Evolutionary conservation across 30 jellyfish, hydroid and myxozoan genomes (phyloP).

Genomic region (Aurelia sp.): DNA sequence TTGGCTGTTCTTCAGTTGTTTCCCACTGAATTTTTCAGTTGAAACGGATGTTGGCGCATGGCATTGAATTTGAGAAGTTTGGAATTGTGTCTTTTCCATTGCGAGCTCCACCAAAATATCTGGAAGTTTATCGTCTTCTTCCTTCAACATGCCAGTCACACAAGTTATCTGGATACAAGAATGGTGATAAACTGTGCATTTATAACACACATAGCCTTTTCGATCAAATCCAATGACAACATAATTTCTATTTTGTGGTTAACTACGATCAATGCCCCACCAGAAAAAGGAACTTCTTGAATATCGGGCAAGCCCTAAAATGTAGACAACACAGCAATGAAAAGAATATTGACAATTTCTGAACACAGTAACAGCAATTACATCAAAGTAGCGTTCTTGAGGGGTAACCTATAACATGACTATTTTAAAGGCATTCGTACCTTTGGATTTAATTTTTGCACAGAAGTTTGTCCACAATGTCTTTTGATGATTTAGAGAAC

Average conservation of each 20-base stretch:
- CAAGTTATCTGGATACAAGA: slow-evolving; percentile 18
- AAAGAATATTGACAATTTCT: background rate
- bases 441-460: too few relatives aligned
- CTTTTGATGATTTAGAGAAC: too few relatives aligned
- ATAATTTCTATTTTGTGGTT: slow-evolving; percentile 5
- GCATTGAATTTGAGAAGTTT: background rate
- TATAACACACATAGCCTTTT: slow-evolving; percentile 17
- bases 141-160: background rate
- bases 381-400: too few relatives aligned
- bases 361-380: too few relatives aligned
- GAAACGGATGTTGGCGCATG: background rate
- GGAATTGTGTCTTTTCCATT: background rate
- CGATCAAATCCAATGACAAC: slow-evolving; percentile 41
- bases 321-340: background rate
- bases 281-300: slow-evolving; percentile 1
- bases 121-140: slow-evolving; percentile 11
- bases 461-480: too few relatives aligned
- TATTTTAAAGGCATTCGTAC: too few relatives aligned
- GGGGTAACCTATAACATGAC: too few relatives aligned
- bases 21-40: background rate
- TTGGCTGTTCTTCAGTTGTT: slow-evolving; percentile 17
- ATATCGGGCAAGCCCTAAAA: background rate
- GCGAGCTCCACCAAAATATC: background rate
- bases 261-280: background rate
- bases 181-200: slow-evolving; percentile 5